Base-by-base conservation (phyloP, 1,140 invertebrate genomes). In the Drosophila tani region DNA sequence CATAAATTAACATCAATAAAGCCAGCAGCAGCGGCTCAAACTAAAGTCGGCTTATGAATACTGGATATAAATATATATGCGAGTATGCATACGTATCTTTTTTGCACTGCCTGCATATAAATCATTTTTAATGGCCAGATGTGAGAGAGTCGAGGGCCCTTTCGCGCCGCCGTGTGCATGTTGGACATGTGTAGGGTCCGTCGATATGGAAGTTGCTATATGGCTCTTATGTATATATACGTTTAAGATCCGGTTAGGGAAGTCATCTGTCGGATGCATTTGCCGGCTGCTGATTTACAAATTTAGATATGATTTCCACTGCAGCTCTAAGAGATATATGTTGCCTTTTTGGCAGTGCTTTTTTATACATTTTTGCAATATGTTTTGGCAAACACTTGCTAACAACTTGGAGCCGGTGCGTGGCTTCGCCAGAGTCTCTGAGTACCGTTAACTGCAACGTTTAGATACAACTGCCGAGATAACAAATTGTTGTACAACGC, bases 1-100 rank as follows among this genome's bases (percentile, higher is more conserved):
- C 82, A 85, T 85, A 85, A 85, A 85, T 85, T 85, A 85, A 82
- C 82, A 86, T 85, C 84, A 86, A 85, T 85, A 85, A 81, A 81
- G 74, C 63, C 80, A 78, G 59, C 69, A 59, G 56, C 64, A 17
- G 59, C 59, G 27, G 59, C 65, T 75, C 78, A 83, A 81, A 77
- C 67, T 81, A 84, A 77, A 74, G 62, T 73, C 67, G 77, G 80
- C 79, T 79, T 85, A 85, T 85, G 84, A 85, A 85, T 85, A 85
- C 76, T 78, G 67, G 63, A 53, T 66, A 66, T 58, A 58, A 24
- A 17, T n/a, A 55, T 64, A 56, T 55, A 51, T 63, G 19, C 32
- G 32, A 35, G 32, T 84, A 84, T 84, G 82, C 82, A 81, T 67
- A 68, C 59, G 76, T 50, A 57, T 58, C 67, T 41, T 58, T 71